phyloP scores from a whole-genome alignment of 53 echinoderm and acorn worm species.

The Paracentrotus lividus region DNA sequence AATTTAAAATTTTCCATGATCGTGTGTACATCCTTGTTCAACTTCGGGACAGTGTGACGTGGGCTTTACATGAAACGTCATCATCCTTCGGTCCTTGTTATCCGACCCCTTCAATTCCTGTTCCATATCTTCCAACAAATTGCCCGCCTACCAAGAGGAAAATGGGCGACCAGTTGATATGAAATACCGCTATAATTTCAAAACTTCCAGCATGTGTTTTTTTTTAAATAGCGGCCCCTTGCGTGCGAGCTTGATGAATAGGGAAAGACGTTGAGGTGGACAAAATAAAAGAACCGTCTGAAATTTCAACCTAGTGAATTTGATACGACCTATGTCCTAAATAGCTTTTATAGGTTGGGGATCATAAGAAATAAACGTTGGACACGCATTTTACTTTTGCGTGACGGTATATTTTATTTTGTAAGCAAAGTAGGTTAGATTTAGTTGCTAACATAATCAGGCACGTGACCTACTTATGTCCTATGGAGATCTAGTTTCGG shows the following conservation, averaged over 20 bases:
- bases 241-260: conserved; percentile 33
- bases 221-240: conserved; percentile 29
- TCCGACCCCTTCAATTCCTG: conserved; percentile 11
- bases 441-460: neutral
- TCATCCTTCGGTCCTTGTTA: neutral
- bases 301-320: neutral
- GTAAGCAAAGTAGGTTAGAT: neutral
- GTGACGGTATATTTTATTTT: neutral
- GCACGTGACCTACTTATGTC: neutral
- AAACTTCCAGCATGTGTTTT: neutral
- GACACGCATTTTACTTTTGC: neutral
- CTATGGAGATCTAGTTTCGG: neutral
- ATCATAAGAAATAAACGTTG: neutral
- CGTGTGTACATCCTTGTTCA: too few species aligned
- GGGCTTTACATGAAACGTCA: neutral
- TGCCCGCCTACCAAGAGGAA: conserved; percentile 37
- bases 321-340: neutral
- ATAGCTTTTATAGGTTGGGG: neutral
- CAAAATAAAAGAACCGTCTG: neutral
- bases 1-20: too few species aligned
- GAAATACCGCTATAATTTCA: conserved; percentile 25
- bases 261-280: neutral
- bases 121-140: conserved; percentile 8
- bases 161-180: conserved; percentile 22
- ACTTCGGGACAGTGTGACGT: too few species aligned